Base-by-base conservation (phyloP, 2,797 vertebrate genomes). In the Cossypha heuglini region DNA sequence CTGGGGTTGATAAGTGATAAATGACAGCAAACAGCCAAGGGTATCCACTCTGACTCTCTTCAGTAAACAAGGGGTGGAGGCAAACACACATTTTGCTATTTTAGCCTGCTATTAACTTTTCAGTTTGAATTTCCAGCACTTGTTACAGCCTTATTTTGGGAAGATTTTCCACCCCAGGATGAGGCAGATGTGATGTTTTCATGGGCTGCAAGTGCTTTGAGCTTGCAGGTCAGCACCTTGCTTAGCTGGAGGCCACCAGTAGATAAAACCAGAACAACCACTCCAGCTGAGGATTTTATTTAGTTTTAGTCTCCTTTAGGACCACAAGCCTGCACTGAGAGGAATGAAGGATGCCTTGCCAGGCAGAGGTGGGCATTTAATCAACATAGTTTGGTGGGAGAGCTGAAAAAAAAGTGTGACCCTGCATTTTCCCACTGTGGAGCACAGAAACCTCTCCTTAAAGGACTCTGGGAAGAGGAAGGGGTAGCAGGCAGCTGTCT, bases 181-280 rank as follows among this genome's bases (percentile, higher is more conserved):
- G 16, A 88, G 37, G 35, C 64, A 77, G 48, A 22, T 26, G 37
- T 10, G 38, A 11, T 31, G 42, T 43, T 72, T 78, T 49, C 49
- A 31, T 10, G 45, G 48, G 33, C 29, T 61, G 33, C 10, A 4
- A 1, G 5, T 42, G 28, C 4, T 71, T 43, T 33, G n/a, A 3
- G 4, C 62, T 62, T 54, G 0, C 9, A 9, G 25, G 31, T n/a
- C 0, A 0, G 55, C 61, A 59, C 21, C n/a, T 81, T 26, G 10
- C 58, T 68, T 6, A 4, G 45, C 49, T 78, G 63, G 38, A 72
- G 40, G 59, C 29, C 29, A 17, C 29, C 66, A 24, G 11, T 20
- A 45, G 52, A 6, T 21, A 45, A n/a, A 57, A 35, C 4, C 37
- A 59, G 7, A 51, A 25, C 42, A 63, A 25, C 19, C 29, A 20